Base-by-base conservation (phyloP, 1,140 invertebrate species). In the Drosophila jambulina region DNA sequence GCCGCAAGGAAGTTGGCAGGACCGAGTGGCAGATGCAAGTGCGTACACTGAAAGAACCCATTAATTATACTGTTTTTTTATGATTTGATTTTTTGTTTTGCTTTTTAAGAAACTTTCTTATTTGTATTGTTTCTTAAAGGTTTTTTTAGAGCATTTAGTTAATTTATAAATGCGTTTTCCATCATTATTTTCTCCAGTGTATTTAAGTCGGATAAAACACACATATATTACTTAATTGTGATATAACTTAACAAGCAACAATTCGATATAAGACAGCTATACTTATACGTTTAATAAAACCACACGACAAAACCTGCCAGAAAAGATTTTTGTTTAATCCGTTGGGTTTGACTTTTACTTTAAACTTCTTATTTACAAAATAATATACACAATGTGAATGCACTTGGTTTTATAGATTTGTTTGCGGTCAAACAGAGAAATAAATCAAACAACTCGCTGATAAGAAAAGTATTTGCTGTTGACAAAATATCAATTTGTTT, bases 381-480 rank as follows among this genome's bases (percentile, higher is more conserved):
- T n/a, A n/a, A n/a, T n/a, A n/a, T n/a, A n/a, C n/a, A n/a, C 10
- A 59, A n/a, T 23, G 40, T 13, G n/a, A 59, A 29, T 29, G 51
- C 27, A 21, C 25, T 59, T 29, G 25, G 7, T 13, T 32, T 32
- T 32, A 58, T n/a, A n/a, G 15, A 40, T 46, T 45, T 45, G 32
- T 45, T 19, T 65, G 40, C n/a, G 23, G 54, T 48, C 32, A 25
- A 48, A 38, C 36, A 45, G n/a, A 13, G n/a, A 27, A n/a, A 60
- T 34, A 61, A 25, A 25, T 29, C 23, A 29, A 65, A 32, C 45
- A 38, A 19, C 15, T 48, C 36, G 21, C 60, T 65, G 34, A 64
- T 51, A 46, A 34, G 32, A 13, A 40, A 13, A 34, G 23, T 32
- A 48, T 69, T 51, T 64, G 17, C 42, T 64, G 61, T 64, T 69